Evolutionary conservation across 2,888 invertebrate species (phyloP).

Genomic region (Spodoptera littoralis): DNA sequence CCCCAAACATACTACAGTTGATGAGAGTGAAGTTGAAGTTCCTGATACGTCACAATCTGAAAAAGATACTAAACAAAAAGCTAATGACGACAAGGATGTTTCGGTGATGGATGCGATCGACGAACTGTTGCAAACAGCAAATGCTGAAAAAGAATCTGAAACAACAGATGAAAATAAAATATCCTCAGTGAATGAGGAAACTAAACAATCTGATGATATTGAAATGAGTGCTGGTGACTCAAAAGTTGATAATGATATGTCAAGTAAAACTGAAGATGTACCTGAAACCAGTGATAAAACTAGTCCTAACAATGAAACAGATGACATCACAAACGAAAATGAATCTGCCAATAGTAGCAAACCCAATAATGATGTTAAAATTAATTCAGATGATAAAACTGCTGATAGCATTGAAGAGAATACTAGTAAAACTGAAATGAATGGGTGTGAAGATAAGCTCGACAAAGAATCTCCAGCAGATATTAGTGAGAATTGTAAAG

Average conservation of each 20-base stretch:
- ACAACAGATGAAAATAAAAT: not conserved
- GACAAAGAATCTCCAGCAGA: conserved; percentile 6
- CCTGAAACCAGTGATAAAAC: conserved; percentile 9
- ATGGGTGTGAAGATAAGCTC: conserved; percentile 11
- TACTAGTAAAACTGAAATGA: conserved; percentile 13
- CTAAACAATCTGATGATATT: conserved; percentile 34
- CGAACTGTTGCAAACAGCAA: conserved; percentile 39
- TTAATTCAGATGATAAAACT: conserved; percentile 20
- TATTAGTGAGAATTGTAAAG: conserved; percentile 12
- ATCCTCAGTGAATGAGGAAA: conserved; percentile 24
- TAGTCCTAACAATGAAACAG: conserved; percentile 8
- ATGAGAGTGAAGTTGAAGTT: conserved; percentile 22
- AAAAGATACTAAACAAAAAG: conserved; percentile 18
- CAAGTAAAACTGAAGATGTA: conserved; percentile 8
- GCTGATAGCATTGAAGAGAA: not conserved
- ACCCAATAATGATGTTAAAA: conserved; percentile 1
- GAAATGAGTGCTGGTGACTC: conserved; percentile 41
- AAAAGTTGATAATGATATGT: conserved; percentile 12
- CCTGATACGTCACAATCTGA: conserved; percentile 36
- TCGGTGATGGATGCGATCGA: conserved; percentile 48
- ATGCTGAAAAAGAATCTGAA: conserved; percentile 18
- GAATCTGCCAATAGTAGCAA: conserved; percentile 16
- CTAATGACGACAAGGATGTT: conserved; percentile 36
- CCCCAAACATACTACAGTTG: conserved; percentile 9
- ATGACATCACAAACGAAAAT: conserved; percentile 15